phyloP scores from a whole-genome alignment of 2,888 invertebrate genomes.

The Smittia sp. region DNA sequence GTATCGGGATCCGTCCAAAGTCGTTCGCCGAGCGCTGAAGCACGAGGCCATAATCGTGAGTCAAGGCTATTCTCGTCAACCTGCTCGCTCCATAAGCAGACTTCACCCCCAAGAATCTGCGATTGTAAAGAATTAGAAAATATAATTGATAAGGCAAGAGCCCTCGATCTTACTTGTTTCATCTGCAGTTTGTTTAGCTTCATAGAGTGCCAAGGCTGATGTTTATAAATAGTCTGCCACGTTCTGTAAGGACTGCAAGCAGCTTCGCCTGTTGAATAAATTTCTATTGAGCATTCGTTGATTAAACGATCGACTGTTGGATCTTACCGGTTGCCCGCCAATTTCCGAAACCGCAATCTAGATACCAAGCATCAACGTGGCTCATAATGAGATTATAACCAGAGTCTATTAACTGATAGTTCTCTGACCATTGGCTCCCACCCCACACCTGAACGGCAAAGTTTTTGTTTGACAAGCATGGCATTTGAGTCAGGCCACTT shows the following conservation, averaged over 20 bases:
- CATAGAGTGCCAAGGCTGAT: slow-evolving; percentile 68
- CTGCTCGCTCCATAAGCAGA: slow-evolving; percentile 81
- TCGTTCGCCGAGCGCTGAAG: slow-evolving; percentile 78
- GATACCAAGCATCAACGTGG: slow-evolving; percentile 85
- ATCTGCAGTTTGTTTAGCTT: slow-evolving; percentile 50
- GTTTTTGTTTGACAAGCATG: slow-evolving; percentile 62
- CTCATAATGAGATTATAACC: slow-evolving; percentile 77
- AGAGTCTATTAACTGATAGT: slow-evolving; percentile 70
- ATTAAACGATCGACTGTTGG: neutral
- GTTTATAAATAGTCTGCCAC: slow-evolving; percentile 84
- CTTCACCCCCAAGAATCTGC: slow-evolving; percentile 50
- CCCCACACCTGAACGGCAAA: slow-evolving; percentile 78
- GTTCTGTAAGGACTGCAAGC: slow-evolving; percentile 84
- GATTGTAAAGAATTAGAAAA: too few species aligned
- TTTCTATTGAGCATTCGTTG: slow-evolving; percentile 42
- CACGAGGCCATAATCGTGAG: slow-evolving; percentile 77
- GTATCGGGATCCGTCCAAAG: slow-evolving; percentile 54
- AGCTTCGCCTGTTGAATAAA: slow-evolving; percentile 61
- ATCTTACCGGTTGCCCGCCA: slow-evolving; percentile 66
- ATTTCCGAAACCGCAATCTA: slow-evolving; percentile 82
- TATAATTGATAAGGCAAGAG: neutral
- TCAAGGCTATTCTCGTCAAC: slow-evolving; percentile 70
- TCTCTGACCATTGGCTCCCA: slow-evolving; percentile 76
- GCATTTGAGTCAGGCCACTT: slow-evolving; percentile 70
- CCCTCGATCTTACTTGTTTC: slow-evolving; percentile 50